Evolutionary conservation across 2,797 vertebrate genomes (phyloP).

Genomic region (Tenualosa thibaudeaui): DNA sequence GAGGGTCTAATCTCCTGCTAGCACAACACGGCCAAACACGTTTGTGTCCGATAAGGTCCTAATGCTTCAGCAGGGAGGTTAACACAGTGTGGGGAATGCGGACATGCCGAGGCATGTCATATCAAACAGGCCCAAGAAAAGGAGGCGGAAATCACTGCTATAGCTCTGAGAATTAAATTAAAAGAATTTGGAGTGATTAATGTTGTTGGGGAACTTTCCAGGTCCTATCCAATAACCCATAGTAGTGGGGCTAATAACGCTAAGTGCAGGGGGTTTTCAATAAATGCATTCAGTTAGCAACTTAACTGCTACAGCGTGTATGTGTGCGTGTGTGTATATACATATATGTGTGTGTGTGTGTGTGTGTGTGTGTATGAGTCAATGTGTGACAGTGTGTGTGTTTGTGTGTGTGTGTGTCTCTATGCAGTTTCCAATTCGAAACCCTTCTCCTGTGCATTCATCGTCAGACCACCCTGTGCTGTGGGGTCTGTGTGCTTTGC

Average conservation of each 20-base stretch:
- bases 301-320: background rate
- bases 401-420: background rate
- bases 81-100: background rate
- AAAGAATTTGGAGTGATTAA: constrained; percentile 3
- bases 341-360: background rate
- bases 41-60: constrained; percentile 8
- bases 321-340: background rate
- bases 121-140: background rate
- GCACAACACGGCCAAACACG: constrained; percentile 9
- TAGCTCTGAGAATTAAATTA: background rate
- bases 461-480: background rate
- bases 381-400: background rate
- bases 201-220: background rate
- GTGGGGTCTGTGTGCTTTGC: background rate
- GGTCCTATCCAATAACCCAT: background rate
- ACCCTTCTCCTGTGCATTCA: background rate
- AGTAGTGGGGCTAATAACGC: background rate
- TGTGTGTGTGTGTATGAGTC: background rate
- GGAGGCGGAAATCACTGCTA: background rate
- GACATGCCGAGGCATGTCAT: background rate
- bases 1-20: background rate
- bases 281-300: background rate
- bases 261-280: background rate
- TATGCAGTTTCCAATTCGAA: background rate
- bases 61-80: background rate